Base-by-base conservation (phyloP, 2,888 invertebrate species). In the Plagodis dolabraria region DNA sequence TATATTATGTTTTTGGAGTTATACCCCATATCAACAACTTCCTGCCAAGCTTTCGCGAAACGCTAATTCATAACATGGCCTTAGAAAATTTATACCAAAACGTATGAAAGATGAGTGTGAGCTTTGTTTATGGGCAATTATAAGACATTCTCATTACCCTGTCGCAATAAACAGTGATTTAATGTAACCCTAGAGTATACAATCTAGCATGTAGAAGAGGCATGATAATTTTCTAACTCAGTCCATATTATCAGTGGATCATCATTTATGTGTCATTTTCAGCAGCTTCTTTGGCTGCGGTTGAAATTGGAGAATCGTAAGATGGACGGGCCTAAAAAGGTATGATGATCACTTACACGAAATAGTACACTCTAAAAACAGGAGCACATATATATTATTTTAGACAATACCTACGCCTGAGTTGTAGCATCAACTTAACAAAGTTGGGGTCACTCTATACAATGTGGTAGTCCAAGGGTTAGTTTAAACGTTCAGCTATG, bases 81-180 rank as follows among this genome's bases (percentile, higher is more conserved):
- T 51, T 54, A 51, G 47, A 60, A 51, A 22, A 60, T 60, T 60
- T 54, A 43, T 47, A 22, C 38, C 54, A 46, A 36, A 51, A 51
- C 34, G 33, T 47, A 35, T 36, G 45, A 47, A 47, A 60, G 54
- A 33, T 35, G 51, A 47, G 54, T 51, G 50, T 36, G 40, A 50
- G 43, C 50, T 33, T 53, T 51, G 59, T 60, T 60, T 54, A 60
- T 60, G 51, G 54, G 51, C 59, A 59, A 59, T 60, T 60, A 54
- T 47, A 51, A 60, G 59, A 47, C 59, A 51, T 53, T 60, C 59
- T 60, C 54, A 54, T 60, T 60, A 60, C 47, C 46, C 47, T 45
- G 59, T 54, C 59, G 54, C 22, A 47, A 60, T 60, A 60, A 59
- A 60, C 51, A 12, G 51, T 49, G 48, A 58, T 58, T 49, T 48